Evolutionary conservation across 2,888 invertebrate species (phyloP).

Genomic region (Rotaria sp.): DNA sequence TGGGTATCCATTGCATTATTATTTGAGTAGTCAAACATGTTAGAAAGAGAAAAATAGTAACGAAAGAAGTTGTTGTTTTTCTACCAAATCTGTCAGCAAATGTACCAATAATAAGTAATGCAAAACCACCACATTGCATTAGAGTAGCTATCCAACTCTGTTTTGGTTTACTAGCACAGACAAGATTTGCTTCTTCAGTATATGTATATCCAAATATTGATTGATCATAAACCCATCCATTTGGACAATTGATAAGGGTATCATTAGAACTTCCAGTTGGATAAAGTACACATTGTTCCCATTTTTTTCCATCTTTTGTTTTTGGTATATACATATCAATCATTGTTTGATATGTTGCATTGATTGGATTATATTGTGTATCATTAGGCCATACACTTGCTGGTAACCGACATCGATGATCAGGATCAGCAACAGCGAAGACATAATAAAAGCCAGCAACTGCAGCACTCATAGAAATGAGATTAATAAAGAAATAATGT

Average conservation of each 20-base stretch:
- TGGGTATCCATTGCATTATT: neutral
- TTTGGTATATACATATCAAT: neutral
- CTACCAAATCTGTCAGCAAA: neutral
- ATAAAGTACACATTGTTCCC: neutral
- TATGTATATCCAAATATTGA: neutral
- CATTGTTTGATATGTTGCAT: neutral
- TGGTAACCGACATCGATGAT: neutral
- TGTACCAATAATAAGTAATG: neutral
- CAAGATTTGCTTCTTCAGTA: neutral
- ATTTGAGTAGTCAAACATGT: neutral
- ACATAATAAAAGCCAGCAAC: neutral
- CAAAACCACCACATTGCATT: neutral
- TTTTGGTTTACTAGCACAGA: neutral
- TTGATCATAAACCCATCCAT: conserved; percentile 8
- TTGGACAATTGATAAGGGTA: neutral
- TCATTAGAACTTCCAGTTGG: neutral
- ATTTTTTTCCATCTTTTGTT: neutral
- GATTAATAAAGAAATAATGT: neutral
- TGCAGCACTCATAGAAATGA: neutral
- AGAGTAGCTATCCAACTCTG: neutral
- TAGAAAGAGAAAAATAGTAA: neutral
- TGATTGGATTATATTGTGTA: neutral
- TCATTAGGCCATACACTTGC: neutral
- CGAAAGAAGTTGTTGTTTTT: neutral
- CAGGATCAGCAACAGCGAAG: neutral